Evolutionary conservation across 2,888 invertebrate genomes (phyloP).

Genomic region (Notodonta ziczac): DNA sequence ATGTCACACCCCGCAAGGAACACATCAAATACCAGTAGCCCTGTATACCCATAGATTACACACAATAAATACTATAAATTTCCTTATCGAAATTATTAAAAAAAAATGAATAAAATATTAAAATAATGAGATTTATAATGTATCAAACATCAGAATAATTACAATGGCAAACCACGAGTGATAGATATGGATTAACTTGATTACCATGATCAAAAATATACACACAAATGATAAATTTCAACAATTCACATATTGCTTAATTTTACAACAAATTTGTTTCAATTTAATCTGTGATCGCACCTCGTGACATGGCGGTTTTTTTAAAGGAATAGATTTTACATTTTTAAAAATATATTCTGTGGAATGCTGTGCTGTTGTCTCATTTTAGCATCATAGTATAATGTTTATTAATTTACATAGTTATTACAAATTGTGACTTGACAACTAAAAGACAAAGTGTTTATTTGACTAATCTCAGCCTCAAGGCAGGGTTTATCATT

Average conservation of each 20-base stretch:
- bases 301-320: conserved; percentile 37
- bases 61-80: conserved; percentile 55
- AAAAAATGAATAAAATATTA: conserved; percentile 44
- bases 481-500: conserved; percentile 9
- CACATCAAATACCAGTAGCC: no score
- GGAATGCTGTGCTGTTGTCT: conserved; percentile 68
- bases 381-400: conserved; percentile 27
- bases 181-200: conserved; percentile 16
- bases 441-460: conserved; percentile 36
- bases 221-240: conserved; percentile 43
- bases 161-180: conserved; percentile 46
- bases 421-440: conserved; percentile 56
- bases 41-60: conserved; percentile 43
- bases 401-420: conserved; percentile 30
- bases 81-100: conserved; percentile 44
- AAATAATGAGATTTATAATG: conserved; percentile 57
- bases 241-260: conserved; percentile 65
- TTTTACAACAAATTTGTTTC: conserved; percentile 41
- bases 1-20: no score
- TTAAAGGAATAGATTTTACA: conserved; percentile 41
- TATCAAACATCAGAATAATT: conserved; percentile 32
- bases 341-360: conserved; percentile 63
- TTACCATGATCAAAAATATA: conserved; percentile 24
- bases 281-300: conserved; percentile 38
- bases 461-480: conserved; percentile 26